These are phyloP conservation scores for Geotrupes spiniger DNA, from an alignment of 2,888 invertebrate species.

Conservation along the genomic window DNA sequence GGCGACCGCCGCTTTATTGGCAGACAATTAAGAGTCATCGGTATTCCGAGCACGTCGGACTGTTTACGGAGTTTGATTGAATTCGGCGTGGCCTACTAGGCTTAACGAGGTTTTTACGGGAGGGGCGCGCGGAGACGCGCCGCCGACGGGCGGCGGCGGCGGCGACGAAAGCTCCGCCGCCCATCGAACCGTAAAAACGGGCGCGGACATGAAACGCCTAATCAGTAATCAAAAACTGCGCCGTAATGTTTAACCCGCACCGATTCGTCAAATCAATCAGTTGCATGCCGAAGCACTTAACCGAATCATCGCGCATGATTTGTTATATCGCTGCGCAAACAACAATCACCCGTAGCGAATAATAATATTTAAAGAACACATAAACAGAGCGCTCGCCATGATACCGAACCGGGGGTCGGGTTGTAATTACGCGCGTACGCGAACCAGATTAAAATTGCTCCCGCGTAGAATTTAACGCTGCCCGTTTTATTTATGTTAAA, in stretches of 20 bases:
- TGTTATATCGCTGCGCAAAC: constrained; percentile 39
- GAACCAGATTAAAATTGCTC: constrained; percentile 47
- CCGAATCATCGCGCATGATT: constrained; percentile 40
- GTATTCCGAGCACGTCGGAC: constrained; percentile 45
- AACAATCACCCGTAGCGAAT: constrained; percentile 42
- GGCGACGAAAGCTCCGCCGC: constrained; percentile 23
- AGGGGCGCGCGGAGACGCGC: constrained; percentile 18
- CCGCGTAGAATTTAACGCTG: constrained; percentile 43
- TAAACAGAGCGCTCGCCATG: constrained; percentile 29
- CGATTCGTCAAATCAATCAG: constrained; percentile 26
- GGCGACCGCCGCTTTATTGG: constrained; percentile 45
- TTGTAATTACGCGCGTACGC: constrained; percentile 31
- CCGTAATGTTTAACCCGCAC: neutral
- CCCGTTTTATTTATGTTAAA: constrained; percentile 48
- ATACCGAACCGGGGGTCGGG: constrained; percentile 23
- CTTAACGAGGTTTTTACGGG: constrained; percentile 36
- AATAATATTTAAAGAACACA: constrained; percentile 45
- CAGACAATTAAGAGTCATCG: constrained; percentile 51
- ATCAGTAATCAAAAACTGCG: constrained; percentile 32
- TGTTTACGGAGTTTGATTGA: constrained; percentile 50
- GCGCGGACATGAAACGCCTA: constrained; percentile 30
- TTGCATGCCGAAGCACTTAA: constrained; percentile 34
- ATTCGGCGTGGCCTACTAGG: constrained; percentile 34
- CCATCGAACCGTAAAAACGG: constrained; percentile 32
- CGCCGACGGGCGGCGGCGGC: constrained; percentile 26